Percentiles rank a stretch among this genome's conserved stretches.
phyloP scores from a whole-genome alignment of 2,888 invertebrate genomes.

The Oscheius myriophilus region DNA sequence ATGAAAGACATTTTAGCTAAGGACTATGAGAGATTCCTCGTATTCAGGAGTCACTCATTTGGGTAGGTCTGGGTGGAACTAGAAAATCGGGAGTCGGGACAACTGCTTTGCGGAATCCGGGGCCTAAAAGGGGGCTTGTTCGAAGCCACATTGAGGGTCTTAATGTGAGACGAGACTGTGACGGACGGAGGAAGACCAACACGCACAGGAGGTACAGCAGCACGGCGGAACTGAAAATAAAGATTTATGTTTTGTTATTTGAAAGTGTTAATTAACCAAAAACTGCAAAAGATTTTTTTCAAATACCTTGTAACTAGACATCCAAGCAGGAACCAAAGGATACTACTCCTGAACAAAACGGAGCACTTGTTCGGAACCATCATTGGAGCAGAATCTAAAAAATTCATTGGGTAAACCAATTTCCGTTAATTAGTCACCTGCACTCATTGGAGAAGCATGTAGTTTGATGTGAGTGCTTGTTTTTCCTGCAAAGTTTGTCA shows the following conservation, averaged over 20 bases:
- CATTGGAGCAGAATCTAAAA: constrained; percentile 5
- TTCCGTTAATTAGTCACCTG: constrained; percentile 8
- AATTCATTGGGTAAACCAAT: not conserved
- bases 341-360: constrained; percentile 49
- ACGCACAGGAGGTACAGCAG: constrained; percentile 46
- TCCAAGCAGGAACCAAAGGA: constrained; percentile 66
- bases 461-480: constrained; percentile 34
- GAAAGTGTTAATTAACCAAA: constrained; percentile 18
- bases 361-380: constrained; percentile 2
- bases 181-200: constrained; percentile 39
- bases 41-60: not conserved
- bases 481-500: constrained; percentile 60
- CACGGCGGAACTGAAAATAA: constrained; percentile 36
- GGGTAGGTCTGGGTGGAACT: constrained; percentile 22
- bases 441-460: constrained; percentile 4
- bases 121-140: constrained; percentile 57
- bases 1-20: no score
- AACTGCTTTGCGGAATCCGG: constrained; percentile 63
- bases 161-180: constrained; percentile 42
- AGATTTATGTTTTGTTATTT: constrained; percentile 11
- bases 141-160: constrained; percentile 55
- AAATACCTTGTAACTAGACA: constrained; percentile 64
- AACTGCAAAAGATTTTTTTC: not conserved
- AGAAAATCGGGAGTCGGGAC: constrained; percentile 57
- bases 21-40: no score